Percentiles rank a stretch among this genome's conserved stretches.
Conservation (phyloP, 2,888 invertebrate species). For the Cetonia aurata region DNA sequence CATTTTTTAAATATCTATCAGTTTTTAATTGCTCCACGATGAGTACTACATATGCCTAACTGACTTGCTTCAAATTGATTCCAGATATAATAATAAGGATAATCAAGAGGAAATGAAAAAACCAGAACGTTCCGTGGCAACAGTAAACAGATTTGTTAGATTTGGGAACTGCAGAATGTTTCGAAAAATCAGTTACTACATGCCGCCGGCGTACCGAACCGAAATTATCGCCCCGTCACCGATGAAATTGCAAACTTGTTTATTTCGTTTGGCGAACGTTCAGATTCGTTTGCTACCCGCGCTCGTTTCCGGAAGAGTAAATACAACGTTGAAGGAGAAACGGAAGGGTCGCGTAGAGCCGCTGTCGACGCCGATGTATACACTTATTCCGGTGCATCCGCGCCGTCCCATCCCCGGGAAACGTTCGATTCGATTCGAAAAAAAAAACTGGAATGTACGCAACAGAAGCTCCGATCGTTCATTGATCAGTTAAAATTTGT, state of each 20-base stretch:
- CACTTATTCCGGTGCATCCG: background rate
- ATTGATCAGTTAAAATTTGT: no score
- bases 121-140: background rate
- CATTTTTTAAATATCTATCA: no score
- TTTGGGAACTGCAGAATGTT: background rate
- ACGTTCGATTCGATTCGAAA: no score
- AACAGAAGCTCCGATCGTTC: no score
- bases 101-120: background rate
- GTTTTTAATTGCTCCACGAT: no score
- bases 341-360: no score
- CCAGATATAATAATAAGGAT: background rate
- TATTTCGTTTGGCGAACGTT: conserved; percentile 17
- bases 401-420: no score
- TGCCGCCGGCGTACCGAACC: background rate
- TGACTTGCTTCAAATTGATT: no score
- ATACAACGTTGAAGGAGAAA: background rate
- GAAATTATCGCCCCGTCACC: conserved; percentile 16
- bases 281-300: conserved; percentile 1
- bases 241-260: conserved; percentile 32
- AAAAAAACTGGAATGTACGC: no score
- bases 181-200: conserved; percentile 9
- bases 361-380: background rate
- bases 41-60: no score
- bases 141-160: background rate
- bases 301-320: conserved; percentile 7